These are phyloP conservation scores for Larimichthys crocea DNA, from an alignment of 2,113 vertebrate species.

Conservation along the genomic window DNA sequence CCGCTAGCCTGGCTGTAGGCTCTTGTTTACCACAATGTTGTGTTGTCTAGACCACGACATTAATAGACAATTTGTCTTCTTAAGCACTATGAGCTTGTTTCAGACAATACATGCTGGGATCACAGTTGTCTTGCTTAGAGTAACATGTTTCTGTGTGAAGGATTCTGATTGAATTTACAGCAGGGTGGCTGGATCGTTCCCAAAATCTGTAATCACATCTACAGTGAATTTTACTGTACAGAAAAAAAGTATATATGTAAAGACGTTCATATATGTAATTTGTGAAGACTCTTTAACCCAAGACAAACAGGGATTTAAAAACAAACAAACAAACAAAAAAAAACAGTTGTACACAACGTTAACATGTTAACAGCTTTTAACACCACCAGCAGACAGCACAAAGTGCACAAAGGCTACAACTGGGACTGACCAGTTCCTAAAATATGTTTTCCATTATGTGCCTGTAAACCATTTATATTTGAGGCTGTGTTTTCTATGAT, in stretches of 20 bases:
- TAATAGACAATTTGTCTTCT: not conserved
- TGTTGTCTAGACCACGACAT: not conserved
- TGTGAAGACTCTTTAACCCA: not conserved
- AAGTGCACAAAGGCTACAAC: not conserved
- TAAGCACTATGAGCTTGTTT: not conserved
- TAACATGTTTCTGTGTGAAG: not conserved
- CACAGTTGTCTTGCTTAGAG: not conserved
- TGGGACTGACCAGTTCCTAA: not conserved
- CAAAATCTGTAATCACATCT: not conserved
- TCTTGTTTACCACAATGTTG: not conserved
- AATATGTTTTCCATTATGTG: slow-evolving; percentile 1
- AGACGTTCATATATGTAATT: not conserved
- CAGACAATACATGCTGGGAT: not conserved
- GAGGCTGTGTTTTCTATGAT: slow-evolving; percentile 10
- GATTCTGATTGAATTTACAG: not conserved
- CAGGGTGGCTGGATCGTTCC: not conserved
- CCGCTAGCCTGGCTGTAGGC: not conserved
- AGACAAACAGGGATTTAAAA: too few relatives aligned
- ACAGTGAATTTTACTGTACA: not conserved
- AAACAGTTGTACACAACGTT: not conserved
- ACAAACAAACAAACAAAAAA: too few relatives aligned
- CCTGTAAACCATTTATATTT: slow-evolving; percentile 12
- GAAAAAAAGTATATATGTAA: not conserved
- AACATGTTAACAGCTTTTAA: not conserved
- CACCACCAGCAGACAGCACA: not conserved